A percentile compares a stretch with the other conserved stretches of the same genome.
Conservation (phyloP, 2,888 invertebrate genomes). For the Drosophila pullipes region DNA sequence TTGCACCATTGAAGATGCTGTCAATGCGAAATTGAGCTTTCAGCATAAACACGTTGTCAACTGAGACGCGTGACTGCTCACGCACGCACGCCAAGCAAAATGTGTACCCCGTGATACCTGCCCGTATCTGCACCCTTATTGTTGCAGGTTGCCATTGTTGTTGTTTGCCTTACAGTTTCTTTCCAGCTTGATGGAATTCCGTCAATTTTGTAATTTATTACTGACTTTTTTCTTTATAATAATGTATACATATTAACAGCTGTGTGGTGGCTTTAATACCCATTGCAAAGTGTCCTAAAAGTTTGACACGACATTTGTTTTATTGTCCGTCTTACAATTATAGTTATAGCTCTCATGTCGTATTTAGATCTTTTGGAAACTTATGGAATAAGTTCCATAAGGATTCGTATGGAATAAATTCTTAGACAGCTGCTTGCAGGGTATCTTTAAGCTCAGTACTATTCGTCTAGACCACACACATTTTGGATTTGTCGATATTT, state of each 20-base stretch:
- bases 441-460: background rate
- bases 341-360: background rate
- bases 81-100: conserved; percentile 31
- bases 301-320: background rate
- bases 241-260: conserved; percentile 47
- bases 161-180: conserved; percentile 38
- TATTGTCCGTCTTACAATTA: background rate
- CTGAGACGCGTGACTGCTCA: conserved; percentile 74
- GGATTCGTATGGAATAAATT: background rate
- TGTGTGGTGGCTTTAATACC: background rate
- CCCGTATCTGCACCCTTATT: conserved; percentile 1
- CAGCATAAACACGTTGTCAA: conserved; percentile 78
- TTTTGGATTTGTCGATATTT: conserved; percentile 4
- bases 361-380: background rate
- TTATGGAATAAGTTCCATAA: background rate
- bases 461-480: no score
- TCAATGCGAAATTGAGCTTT: conserved; percentile 78
- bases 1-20: conserved; percentile 70
- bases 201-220: conserved; percentile 61
- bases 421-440: background rate
- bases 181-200: conserved; percentile 40
- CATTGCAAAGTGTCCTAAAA: background rate
- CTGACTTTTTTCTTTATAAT: conserved; percentile 37
- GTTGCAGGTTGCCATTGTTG: background rate
- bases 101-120: background rate